Evolutionary conservation across 2,797 vertebrate species (phyloP).

Genomic region (Eulemur rubriventer): DNA sequence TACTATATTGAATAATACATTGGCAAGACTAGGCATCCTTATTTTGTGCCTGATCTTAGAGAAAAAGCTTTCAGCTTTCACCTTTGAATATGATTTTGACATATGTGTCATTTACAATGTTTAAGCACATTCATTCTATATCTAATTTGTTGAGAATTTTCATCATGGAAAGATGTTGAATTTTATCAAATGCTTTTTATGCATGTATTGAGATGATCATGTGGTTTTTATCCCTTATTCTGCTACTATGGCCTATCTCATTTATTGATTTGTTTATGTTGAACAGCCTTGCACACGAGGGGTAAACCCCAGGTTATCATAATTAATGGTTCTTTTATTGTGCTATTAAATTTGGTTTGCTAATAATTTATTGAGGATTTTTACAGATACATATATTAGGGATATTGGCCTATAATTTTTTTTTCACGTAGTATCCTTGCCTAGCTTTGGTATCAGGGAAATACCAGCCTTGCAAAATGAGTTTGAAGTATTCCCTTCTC

Average conservation of each 20-base stretch:
- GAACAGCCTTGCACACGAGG: not conserved
- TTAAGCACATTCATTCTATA: not conserved
- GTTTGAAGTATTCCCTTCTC: not conserved
- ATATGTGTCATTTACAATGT: not conserved
- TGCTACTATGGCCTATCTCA: not conserved
- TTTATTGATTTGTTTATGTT: not conserved
- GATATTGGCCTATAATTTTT: not conserved
- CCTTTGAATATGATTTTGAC: not conserved
- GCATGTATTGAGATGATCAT: not conserved
- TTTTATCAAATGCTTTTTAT: not conserved
- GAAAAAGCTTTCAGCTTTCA: not conserved
- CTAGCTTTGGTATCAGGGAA: not conserved
- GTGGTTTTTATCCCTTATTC: not conserved
- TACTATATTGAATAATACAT: not conserved
- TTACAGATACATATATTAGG: not conserved
- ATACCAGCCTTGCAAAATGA: not conserved
- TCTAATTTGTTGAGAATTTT: not conserved
- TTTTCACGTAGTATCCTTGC: not conserved
- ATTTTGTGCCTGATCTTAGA: not conserved
- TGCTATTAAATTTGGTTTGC: not conserved
- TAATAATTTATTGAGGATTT: not conserved
- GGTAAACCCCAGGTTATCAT: not conserved
- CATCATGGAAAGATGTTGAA: not conserved
- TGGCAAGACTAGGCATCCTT: not conserved
- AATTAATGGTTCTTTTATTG: not conserved